Conservation (phyloP, 1,140 invertebrate genomes). For the Subanguina moxae region DNA sequence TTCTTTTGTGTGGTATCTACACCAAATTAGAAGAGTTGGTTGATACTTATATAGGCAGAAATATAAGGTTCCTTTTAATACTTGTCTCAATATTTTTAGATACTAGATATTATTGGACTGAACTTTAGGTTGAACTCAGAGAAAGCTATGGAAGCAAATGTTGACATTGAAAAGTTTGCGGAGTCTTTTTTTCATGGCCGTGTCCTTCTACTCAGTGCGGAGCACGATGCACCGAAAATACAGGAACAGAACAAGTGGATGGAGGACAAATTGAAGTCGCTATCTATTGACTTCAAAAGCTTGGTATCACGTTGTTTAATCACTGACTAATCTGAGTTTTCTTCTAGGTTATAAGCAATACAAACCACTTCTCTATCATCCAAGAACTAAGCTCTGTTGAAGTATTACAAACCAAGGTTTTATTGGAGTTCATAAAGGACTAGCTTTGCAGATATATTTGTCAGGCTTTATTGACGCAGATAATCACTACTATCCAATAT, state of each 20-base stretch:
- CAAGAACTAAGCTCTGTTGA: not conserved
- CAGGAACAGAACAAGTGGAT: not conserved
- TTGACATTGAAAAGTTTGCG: not conserved
- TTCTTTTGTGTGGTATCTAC: conserved; percentile 6
- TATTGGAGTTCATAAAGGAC: not conserved
- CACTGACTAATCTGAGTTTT: no score
- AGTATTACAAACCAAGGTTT: not conserved
- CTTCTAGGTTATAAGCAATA: not conserved
- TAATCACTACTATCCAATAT: not conserved
- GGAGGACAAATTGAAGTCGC: not conserved
- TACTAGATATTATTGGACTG: no score
- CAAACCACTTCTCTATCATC: conserved; percentile 13
- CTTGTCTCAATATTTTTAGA: no score
- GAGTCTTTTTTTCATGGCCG: not conserved
- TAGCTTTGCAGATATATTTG: not conserved
- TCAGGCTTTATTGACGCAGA: not conserved
- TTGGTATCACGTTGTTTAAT: no score
- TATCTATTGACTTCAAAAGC: no score
- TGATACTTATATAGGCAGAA: not conserved
- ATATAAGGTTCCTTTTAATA: conserved; percentile 7
- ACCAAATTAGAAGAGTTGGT: conserved; percentile 5
- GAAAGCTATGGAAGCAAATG: not conserved
- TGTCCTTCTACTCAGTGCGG: not conserved
- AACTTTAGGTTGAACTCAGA: conserved; percentile 8
- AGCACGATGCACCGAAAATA: conserved; percentile 1